Percentiles rank a stretch among this genome's conserved stretches.
Evolutionary conservation across 2,888 invertebrate species (phyloP).

Genomic region (Mythimna vitellina): DNA sequence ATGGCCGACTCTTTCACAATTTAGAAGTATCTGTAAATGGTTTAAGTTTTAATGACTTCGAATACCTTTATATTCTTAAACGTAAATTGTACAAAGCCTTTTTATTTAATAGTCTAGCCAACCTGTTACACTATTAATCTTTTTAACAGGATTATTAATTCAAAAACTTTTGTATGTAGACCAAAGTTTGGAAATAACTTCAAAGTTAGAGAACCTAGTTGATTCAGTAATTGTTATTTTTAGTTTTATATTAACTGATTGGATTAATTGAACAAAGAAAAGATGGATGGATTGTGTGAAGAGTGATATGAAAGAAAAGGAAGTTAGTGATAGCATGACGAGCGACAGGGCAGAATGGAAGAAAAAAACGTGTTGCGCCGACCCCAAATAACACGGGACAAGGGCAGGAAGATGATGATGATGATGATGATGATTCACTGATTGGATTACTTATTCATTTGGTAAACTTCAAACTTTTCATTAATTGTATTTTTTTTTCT

Average conservation of each 20-base stretch:
- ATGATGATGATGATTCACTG: no score
- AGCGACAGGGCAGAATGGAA: no score
- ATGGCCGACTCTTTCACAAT: background rate
- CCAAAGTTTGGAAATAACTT: conserved; percentile 39
- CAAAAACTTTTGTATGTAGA: conserved; percentile 48
- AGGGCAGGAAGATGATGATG: no score
- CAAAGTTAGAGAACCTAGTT: conserved; percentile 32
- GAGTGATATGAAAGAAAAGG: no score
- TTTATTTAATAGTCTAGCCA: conserved; percentile 6
- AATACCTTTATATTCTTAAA: background rate
- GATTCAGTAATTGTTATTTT: conserved; percentile 36
- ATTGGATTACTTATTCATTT: conserved; percentile 39
- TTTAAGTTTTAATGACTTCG: conserved; percentile 24
- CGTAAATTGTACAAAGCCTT: conserved; percentile 29
- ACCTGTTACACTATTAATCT: conserved; percentile 46
- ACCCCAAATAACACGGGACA: no score
- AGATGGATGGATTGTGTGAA: no score
- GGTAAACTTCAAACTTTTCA: conserved; percentile 1
- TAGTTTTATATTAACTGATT: conserved; percentile 34
- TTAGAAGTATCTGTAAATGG: background rate
- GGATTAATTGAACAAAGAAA: no score
- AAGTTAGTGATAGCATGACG: no score
- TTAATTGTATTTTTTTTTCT: background rate
- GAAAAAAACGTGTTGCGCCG: no score
- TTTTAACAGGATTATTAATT: conserved; percentile 49